Conservation (phyloP, 2,797 vertebrate species). For the Ctenosaura bakeri region DNA sequence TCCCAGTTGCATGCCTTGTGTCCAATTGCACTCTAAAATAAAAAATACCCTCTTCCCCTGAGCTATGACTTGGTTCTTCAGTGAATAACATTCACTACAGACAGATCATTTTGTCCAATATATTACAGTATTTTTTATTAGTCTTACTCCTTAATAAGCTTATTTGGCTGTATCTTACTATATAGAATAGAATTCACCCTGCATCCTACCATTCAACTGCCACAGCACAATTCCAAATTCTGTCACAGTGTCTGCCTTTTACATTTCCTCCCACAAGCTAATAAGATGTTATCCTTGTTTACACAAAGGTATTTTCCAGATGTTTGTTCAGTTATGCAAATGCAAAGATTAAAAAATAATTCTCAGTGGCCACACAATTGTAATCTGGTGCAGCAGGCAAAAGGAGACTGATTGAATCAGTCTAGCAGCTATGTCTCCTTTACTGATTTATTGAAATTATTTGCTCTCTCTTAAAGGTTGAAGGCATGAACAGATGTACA, state of each 20-base stretch:
- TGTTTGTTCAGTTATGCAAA: constrained; percentile 41
- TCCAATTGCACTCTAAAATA: too few relatives aligned
- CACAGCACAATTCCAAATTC: constrained; percentile 12
- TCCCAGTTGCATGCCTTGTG: too few relatives aligned
- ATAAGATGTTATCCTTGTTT: constrained; percentile 40
- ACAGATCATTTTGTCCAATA: not conserved
- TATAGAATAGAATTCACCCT: not conserved
- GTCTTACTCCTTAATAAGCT: not conserved
- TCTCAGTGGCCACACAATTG: constrained; percentile 18
- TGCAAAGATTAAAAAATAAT: constrained; percentile 39
- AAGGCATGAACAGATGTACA: constrained; percentile 28
- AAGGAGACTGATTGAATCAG: not conserved
- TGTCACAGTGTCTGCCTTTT: constrained; percentile 8
- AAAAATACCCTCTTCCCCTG: not conserved
- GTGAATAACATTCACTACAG: not conserved
- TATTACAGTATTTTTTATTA: not conserved
- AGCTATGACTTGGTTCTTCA: not conserved
- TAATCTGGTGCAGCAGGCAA: not conserved
- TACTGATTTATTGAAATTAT: constrained; percentile 1
- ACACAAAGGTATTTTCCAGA: constrained; percentile 26
- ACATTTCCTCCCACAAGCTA: constrained; percentile 22
- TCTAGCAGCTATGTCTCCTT: not conserved
- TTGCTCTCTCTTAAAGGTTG: constrained; percentile 19
- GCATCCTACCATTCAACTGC: constrained; percentile 26
- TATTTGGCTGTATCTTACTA: too few relatives aligned